These are phyloP conservation scores for Nomada lathburiana DNA, from an alignment of 2,888 invertebrate species.

Conservation along the genomic window DNA sequence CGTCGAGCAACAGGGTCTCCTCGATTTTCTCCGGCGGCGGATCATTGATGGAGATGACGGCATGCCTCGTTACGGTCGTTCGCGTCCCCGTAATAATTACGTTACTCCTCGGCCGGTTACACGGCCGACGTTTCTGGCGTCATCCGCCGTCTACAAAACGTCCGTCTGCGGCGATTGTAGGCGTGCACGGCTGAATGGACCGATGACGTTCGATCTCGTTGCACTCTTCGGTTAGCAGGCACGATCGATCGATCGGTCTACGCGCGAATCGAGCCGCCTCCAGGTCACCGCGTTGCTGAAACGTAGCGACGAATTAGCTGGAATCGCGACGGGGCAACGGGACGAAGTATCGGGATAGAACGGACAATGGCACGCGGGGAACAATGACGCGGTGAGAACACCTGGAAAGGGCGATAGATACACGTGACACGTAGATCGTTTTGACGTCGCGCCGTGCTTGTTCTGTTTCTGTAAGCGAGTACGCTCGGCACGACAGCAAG, in stretches of 20 bases:
- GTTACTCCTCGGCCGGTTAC: conserved; percentile 43
- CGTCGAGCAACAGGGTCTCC: conserved; percentile 27
- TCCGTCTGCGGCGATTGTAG: conserved; percentile 17
- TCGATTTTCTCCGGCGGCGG: conserved; percentile 46
- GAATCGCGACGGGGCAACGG: conserved; percentile 23
- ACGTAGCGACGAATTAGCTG: conserved; percentile 4
- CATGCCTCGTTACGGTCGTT: conserved; percentile 68
- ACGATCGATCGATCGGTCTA: neutral
- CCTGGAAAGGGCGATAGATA: conserved; percentile 17
- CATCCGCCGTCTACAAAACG: neutral
- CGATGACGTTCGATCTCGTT: neutral
- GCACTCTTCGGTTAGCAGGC: neutral
- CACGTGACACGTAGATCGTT: conserved; percentile 45
- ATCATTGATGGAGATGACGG: conserved; percentile 64
- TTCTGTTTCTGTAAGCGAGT: conserved; percentile 17
- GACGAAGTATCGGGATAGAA: conserved; percentile 29
- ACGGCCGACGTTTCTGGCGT: conserved; percentile 42
- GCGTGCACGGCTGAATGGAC: neutral
- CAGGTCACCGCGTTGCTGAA: too few relatives aligned
- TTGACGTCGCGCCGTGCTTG: conserved; percentile 19
- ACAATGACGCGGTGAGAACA: conserved; percentile 22
- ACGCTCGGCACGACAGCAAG: too few relatives aligned
- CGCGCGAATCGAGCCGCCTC: neutral
- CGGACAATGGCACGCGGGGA: conserved; percentile 32
- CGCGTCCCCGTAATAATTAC: conserved; percentile 68